Base-by-base conservation (phyloP, 1,140 invertebrate genomes). In the Bacillus rossius region DNA sequence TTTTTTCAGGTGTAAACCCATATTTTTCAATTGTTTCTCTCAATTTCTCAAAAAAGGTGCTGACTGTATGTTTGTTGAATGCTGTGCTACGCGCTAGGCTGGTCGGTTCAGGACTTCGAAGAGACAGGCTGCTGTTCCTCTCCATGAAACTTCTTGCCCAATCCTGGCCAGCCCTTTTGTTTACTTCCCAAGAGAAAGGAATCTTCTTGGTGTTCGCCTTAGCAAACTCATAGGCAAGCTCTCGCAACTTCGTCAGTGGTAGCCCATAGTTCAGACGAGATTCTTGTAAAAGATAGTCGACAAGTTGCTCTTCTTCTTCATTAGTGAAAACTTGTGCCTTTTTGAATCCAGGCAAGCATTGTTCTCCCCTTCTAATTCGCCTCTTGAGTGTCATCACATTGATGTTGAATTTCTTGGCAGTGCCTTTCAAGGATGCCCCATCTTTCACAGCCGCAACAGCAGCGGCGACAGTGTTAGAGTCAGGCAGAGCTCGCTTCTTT, bases 51-150 rank as follows among this genome's bases (percentile, higher is more conserved):
- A 64, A 77, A 68, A 75, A 77, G 20, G 54, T 45, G 8, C 26
- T 29, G 5, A 75, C 68, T 61, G 74, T 74, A 7, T 52, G 52
- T 77, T 71, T 71, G 64, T 78, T 79, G 58, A 79, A 77, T 13
- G 67, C 64, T 2, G 70, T 76, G n/a, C 70, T 69, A 55, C 73
- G 59, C 1, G 71, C 64, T 34, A 76, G 54, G 56, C 75, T 74
- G 34, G 71, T 73, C 41, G 66, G 64, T 62, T 77, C 73, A 57
- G 76, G 74, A 58, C 59, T 71, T 49, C 70, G 53, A 20, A 77
- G 53, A 37, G 67, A 70, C 17, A 78, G 25, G 8, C 63, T 52
- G 14, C 52, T 52, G 57, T 77, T 70, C 19, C 73, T 53, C 61
- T 70, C 67, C 54, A 22, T 8, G 17, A 51, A 51, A 7, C 25